phyloP scores from a whole-genome alignment of 2,888 invertebrate species.

The Eupsilia transversa region DNA sequence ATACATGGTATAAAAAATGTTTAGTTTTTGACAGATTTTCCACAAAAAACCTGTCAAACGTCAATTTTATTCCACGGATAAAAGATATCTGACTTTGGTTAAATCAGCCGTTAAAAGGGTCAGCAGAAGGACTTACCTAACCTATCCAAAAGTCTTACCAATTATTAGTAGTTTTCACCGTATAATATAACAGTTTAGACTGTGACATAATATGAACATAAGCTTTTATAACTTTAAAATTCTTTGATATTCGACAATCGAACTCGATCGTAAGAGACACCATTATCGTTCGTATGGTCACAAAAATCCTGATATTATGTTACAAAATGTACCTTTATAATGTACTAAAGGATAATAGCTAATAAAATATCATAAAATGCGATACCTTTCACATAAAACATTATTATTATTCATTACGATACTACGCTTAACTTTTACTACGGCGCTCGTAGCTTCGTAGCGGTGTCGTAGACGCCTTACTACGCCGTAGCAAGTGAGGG shows the following conservation, averaged over 20 bases:
- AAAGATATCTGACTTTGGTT: too few species aligned
- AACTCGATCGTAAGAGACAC: conserved; percentile 9
- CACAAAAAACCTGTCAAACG: too few species aligned
- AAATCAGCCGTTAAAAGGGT: too few species aligned
- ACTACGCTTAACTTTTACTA: conserved; percentile 43
- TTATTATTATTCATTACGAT: conserved; percentile 38
- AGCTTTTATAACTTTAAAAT: neutral
- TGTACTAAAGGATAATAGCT: conserved; percentile 48
- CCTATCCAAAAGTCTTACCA: neutral
- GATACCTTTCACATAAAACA: conserved; percentile 34
- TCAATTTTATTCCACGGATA: too few species aligned
- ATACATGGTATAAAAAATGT: too few species aligned
- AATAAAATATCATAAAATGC: conserved; percentile 44
- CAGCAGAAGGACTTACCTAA: neutral
- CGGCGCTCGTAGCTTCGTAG: conserved; percentile 48
- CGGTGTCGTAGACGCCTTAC: conserved; percentile 41
- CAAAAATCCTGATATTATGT: conserved; percentile 37
- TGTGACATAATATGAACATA: neutral
- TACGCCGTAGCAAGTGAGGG: conserved; percentile 54
- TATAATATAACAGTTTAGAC: neutral
- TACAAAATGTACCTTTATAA: conserved; percentile 35
- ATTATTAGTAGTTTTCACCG: neutral
- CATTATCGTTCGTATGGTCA: conserved; percentile 34
- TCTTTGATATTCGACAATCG: conserved; percentile 1
- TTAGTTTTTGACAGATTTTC: too few species aligned